These are phyloP conservation scores for Mungos mungo DNA, from an alignment of 2,113 vertebrate species.

Conservation along the genomic window DNA sequence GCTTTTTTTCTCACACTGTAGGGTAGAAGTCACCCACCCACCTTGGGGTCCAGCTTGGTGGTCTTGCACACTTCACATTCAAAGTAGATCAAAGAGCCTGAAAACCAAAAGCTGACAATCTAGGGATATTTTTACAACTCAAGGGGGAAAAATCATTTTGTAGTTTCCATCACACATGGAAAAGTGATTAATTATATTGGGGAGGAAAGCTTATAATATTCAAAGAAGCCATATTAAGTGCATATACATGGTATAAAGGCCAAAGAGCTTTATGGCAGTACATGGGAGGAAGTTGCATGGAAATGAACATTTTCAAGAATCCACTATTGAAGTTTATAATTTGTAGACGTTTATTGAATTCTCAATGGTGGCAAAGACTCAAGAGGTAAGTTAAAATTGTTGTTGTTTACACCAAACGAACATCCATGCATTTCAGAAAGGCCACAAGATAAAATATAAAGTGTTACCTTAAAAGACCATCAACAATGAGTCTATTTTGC, in stretches of 20 bases:
- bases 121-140: background rate
- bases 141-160: background rate
- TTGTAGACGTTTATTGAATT: background rate
- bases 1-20: background rate
- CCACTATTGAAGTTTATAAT: background rate
- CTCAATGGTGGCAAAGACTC: background rate
- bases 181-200: slow-evolving; percentile 23
- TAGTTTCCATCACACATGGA: background rate
- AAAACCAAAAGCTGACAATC: background rate
- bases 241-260: background rate
- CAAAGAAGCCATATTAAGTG: background rate
- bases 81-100: slow-evolving; percentile 35
- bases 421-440: background rate
- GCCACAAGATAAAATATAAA: background rate
- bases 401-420: background rate
- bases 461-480: background rate
- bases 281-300: background rate
- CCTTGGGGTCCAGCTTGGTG: background rate
- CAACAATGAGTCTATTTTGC: background rate
- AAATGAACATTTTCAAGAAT: background rate
- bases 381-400: background rate
- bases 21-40: background rate
- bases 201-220: background rate
- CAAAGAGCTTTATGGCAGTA: background rate
- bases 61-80: background rate